Conservation (phyloP, 2,113 vertebrate species). For the Cairina moschata region DNA sequence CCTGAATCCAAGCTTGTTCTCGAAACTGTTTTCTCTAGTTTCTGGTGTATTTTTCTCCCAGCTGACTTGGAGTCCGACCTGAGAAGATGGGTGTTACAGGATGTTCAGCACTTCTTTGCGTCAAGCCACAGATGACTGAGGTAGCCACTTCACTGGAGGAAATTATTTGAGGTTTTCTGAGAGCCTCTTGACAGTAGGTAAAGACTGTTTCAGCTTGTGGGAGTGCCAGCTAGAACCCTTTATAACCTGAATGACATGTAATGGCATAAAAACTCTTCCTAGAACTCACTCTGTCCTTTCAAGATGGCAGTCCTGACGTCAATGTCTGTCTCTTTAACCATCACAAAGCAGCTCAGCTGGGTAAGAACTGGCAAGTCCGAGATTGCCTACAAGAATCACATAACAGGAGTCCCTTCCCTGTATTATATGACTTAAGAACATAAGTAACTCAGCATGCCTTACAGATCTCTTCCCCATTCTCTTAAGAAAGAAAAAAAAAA, state of each 20-base stretch:
- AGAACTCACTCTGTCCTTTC: background rate
- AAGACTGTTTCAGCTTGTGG: conserved; percentile 44
- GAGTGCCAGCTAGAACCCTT: conserved; percentile 35
- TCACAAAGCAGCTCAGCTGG: conserved; percentile 1
- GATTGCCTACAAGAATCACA: background rate
- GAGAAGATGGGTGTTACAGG: background rate
- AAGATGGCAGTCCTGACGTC: background rate
- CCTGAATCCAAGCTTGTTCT: background rate
- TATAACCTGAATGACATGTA: conserved; percentile 23
- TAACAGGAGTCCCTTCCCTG: background rate
- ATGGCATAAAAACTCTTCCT: conserved; percentile 31
- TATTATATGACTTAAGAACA: background rate
- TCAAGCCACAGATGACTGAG: conserved; percentile 40
- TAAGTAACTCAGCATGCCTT: background rate
- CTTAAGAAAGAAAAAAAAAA: background rate
- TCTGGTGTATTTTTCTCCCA: background rate
- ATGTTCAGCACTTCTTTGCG: background rate
- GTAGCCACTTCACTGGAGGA: conserved; percentile 45
- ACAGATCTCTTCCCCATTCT: background rate
- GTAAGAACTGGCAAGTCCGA: background rate
- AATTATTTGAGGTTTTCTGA: conserved; percentile 61
- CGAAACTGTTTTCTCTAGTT: background rate
- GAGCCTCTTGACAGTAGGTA: conserved; percentile 43
- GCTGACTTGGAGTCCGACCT: background rate
- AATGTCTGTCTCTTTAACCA: background rate